Evolutionary conservation across 1,140 invertebrate species (phyloP).

Genomic region (Sarcophaga bullata): DNA sequence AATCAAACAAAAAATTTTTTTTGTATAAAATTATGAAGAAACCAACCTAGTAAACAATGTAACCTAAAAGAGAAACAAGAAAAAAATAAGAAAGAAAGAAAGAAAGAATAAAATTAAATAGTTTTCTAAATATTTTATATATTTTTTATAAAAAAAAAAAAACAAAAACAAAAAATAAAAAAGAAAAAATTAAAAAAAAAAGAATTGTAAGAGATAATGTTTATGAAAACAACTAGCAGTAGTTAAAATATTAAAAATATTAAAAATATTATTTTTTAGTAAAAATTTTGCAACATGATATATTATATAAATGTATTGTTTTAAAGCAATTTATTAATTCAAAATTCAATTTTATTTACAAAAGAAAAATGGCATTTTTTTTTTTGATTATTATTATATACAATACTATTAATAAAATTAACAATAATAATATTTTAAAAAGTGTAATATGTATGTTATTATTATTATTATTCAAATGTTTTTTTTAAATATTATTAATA

Average conservation of each 20-base stretch:
- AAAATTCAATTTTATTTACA: too few relatives aligned
- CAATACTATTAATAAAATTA: not conserved
- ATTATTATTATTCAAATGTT: constrained; percentile 28
- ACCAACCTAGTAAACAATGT: constrained; percentile 27
- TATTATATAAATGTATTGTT: too few relatives aligned
- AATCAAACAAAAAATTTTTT: constrained; percentile 20
- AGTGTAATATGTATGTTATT: constrained; percentile 8
- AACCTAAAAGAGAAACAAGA: constrained; percentile 29
- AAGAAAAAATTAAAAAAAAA: not conserved
- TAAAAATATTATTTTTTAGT: too few relatives aligned
- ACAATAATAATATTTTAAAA: constrained; percentile 12
- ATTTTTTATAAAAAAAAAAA: constrained; percentile 40
- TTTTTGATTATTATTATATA: not conserved
- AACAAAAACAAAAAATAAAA: constrained; percentile 29
- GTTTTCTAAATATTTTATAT: constrained; percentile 43
- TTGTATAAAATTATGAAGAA: constrained; percentile 9
- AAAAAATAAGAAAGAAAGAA: not conserved
- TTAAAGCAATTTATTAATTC: too few relatives aligned
- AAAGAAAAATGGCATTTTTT: not conserved
- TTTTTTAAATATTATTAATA: not conserved
- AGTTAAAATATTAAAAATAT: not conserved
- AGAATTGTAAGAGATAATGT: too few relatives aligned
- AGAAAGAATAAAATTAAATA: constrained; percentile 28
- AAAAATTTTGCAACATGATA: too few relatives aligned
- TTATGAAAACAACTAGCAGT: constrained; percentile 21